phyloP scores from a whole-genome alignment of 1,140 invertebrate species.

The Paraescarpia echinospica region DNA sequence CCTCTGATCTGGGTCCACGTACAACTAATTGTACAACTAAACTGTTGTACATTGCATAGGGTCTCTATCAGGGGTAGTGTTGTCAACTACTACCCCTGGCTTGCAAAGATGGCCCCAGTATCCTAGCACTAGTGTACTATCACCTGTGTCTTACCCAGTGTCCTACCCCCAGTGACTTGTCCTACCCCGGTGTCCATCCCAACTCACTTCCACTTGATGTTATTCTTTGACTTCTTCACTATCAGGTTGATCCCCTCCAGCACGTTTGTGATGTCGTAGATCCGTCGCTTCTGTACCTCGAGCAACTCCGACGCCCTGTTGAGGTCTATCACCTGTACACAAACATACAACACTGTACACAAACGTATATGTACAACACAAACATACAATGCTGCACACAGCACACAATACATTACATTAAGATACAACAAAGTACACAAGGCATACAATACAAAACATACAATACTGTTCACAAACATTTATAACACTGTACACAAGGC shows the following conservation, averaged over 20 bases:
- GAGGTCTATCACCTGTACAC: conserved; percentile 47
- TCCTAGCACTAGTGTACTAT: neutral
- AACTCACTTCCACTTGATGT: conserved; percentile 70
- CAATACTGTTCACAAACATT: neutral
- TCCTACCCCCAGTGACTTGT: neutral
- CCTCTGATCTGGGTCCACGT: too few species aligned
- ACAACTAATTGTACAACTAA: too few species aligned
- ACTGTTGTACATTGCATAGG: too few species aligned
- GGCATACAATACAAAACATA: neutral
- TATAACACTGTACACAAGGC: too few species aligned
- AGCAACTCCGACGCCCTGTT: conserved; percentile 85
- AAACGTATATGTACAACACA: neutral
- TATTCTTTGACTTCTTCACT: conserved; percentile 97
- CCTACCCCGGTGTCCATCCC: neutral
- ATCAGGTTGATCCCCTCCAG: conserved; percentile 97
- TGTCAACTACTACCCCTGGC: too few species aligned
- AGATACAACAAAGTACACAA: neutral
- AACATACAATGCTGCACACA: neutral
- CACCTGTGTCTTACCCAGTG: neutral
- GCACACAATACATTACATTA: too few species aligned
- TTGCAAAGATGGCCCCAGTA: too few species aligned
- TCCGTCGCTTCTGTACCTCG: conserved; percentile 87
- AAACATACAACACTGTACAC: conserved; percentile 42
- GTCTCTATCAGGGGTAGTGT: too few species aligned
- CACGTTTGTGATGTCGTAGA: conserved; percentile 99